These are phyloP conservation scores for Lordiphosa mommai DNA, from an alignment of 1,140 invertebrate species.

Conservation along the genomic window DNA sequence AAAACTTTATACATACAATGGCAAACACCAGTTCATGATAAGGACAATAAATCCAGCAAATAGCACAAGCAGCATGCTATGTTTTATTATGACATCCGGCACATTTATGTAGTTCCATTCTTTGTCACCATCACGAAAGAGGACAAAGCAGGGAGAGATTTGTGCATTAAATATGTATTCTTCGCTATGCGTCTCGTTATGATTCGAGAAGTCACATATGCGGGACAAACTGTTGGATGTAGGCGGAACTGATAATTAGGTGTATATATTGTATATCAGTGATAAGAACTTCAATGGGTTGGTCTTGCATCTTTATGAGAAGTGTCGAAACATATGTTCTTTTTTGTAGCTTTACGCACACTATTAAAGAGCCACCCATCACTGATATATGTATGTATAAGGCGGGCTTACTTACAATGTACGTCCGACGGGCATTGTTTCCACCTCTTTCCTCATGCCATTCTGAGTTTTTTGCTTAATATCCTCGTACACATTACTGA, in stretches of 20 bases:
- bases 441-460: slow-evolving; percentile 56
- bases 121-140: slow-evolving; percentile 39
- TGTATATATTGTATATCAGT: neutral
- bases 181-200: slow-evolving; percentile 20
- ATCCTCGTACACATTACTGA: slow-evolving; percentile 1
- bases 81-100: slow-evolving; percentile 57
- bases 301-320: too few species aligned
- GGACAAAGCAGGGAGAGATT: slow-evolving; percentile 27
- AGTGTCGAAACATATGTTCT: too few species aligned
- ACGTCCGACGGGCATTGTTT: slow-evolving; percentile 61
- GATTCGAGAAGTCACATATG: slow-evolving; percentile 11
- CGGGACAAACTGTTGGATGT: neutral
- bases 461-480: slow-evolving; percentile 7
- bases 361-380: too few species aligned
- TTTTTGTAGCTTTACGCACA: too few species aligned
- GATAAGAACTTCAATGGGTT: too few species aligned
- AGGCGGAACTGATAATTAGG: neutral
- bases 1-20: slow-evolving; percentile 9
- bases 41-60: slow-evolving; percentile 1
- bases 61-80: slow-evolving; percentile 24
- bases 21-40: neutral
- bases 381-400: too few species aligned
- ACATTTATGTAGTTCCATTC: slow-evolving; percentile 44
- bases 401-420: too few species aligned
- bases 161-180: slow-evolving; percentile 38